phyloP scores from a whole-genome alignment of 1,140 invertebrate genomes.

The Neodiprion pinetum region DNA sequence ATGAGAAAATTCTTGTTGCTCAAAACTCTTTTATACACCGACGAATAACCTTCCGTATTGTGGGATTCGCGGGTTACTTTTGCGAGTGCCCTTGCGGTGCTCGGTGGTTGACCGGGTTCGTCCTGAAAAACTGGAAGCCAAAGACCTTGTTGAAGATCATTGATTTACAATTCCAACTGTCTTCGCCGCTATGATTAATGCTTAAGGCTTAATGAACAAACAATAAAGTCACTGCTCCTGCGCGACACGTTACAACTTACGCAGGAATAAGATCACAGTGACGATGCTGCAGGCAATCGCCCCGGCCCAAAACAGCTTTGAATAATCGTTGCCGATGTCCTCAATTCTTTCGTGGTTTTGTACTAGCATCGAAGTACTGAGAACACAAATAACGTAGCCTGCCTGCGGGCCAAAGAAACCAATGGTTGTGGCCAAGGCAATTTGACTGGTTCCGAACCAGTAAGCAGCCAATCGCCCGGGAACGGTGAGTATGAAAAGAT shows the following conservation, averaged over 20 bases:
- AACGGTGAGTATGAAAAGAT: constrained; percentile 71
- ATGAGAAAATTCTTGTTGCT: too few relatives aligned
- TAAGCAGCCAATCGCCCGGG: constrained; percentile 76
- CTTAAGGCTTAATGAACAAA: neutral
- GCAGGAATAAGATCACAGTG: too few relatives aligned
- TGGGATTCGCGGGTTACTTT: neutral
- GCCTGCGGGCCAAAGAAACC: constrained; percentile 83
- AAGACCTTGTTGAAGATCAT: too few relatives aligned
- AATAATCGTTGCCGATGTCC: constrained; percentile 46
- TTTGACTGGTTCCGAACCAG: constrained; percentile 67
- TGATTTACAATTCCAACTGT: too few relatives aligned
- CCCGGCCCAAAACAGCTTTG: neutral
- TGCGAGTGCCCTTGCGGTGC: neutral
- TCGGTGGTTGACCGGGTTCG: neutral
- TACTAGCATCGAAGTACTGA: constrained; percentile 58
- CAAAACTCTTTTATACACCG: too few relatives aligned
- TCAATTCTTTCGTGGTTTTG: constrained; percentile 53
- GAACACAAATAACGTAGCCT: constrained; percentile 54
- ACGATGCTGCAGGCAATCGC: neutral
- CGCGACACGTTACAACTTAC: too few relatives aligned
- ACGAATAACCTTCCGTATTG: neutral
- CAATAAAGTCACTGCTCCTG: neutral
- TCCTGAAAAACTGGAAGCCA: neutral
- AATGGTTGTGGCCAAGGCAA: constrained; percentile 77
- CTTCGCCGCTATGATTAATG: too few relatives aligned